Conservation (phyloP, 2,797 vertebrate species). For the Neopelma chrysocephalum region DNA sequence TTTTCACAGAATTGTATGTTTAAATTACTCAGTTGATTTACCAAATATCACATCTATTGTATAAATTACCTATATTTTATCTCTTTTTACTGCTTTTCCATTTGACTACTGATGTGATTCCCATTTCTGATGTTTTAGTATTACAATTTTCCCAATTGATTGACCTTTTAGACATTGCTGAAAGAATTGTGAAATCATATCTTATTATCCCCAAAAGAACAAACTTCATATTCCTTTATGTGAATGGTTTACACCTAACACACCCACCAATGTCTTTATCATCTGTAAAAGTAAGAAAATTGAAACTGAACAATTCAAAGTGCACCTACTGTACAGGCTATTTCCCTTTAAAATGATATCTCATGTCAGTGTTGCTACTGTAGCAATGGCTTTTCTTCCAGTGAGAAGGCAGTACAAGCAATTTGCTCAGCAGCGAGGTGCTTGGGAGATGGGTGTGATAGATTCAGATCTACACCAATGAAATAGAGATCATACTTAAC, state of each 20-base stretch:
- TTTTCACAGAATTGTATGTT: background rate
- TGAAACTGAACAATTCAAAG: background rate
- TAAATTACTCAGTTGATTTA: background rate
- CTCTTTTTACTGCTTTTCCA: background rate
- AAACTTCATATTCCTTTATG: background rate
- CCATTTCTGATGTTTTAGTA: background rate
- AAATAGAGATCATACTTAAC: background rate
- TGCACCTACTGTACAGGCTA: background rate
- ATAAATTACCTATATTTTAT: background rate
- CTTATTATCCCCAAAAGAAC: background rate
- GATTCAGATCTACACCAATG: background rate
- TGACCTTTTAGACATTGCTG: slow-evolving; percentile 21
- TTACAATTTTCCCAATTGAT: background rate
- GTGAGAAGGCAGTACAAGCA: background rate
- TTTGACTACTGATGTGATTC: background rate
- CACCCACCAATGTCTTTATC: background rate
- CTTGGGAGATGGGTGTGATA: background rate
- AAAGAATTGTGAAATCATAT: slow-evolving; percentile 33
- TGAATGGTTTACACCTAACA: slow-evolving; percentile 21
- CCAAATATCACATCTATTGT: background rate
- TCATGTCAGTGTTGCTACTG: background rate
- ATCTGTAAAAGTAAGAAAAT: slow-evolving; percentile 38
- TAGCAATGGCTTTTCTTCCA: background rate
- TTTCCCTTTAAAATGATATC: slow-evolving; percentile 9
- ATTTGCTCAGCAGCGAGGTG: background rate